phyloP scores from a whole-genome alignment of 2,888 invertebrate species.

The Psylliodes chrysocephalus region DNA sequence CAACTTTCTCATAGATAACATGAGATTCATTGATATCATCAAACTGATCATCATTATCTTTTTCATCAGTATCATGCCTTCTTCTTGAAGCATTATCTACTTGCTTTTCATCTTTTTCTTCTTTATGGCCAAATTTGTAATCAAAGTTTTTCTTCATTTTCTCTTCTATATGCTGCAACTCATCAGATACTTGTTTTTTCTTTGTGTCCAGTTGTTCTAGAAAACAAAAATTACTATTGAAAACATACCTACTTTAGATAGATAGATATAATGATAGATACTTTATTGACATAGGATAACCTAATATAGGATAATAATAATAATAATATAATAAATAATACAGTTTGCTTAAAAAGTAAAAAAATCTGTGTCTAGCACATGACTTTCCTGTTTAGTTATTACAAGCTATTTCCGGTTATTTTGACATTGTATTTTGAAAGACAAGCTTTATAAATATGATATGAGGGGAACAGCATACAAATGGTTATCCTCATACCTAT shows the following conservation, averaged over 20 bases:
- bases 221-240: constrained; percentile 36
- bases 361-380: too few species aligned
- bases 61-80: constrained; percentile 19
- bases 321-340: too few species aligned
- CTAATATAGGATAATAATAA: too few species aligned
- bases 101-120: constrained; percentile 27
- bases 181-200: constrained; percentile 72
- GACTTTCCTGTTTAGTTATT: too few species aligned
- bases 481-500: constrained; percentile 9
- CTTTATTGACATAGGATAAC: too few species aligned
- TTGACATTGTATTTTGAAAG: constrained; percentile 9
- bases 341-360: too few species aligned
- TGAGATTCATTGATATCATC: constrained; percentile 15
- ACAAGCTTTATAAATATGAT: background rate
- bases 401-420: too few species aligned
- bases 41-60: constrained; percentile 20
- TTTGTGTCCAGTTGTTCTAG: constrained; percentile 74
- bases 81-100: background rate
- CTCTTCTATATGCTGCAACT: constrained; percentile 72
- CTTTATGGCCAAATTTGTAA: constrained; percentile 39
- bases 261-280: background rate
- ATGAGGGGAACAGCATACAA: constrained; percentile 7
- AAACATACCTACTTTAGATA: too few species aligned
- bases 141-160: constrained; percentile 64
- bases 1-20: background rate